Percentiles rank a stretch among this genome's conserved stretches.
Conservation (phyloP, 2,797 vertebrate species). For the Setipinna tenuifilis region DNA sequence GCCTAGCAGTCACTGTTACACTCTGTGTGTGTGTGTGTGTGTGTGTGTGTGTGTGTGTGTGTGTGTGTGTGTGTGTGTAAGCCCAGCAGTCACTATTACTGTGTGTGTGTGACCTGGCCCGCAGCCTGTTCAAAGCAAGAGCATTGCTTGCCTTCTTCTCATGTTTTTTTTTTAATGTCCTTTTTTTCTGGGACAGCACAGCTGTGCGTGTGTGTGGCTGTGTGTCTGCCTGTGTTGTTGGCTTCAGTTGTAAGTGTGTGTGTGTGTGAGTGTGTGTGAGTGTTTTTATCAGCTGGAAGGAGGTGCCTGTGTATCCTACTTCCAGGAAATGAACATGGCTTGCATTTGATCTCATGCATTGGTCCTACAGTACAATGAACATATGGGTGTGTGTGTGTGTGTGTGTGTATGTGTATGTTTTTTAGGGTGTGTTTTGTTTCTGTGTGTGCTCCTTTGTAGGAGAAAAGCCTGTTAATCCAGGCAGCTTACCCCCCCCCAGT, state of each 20-base stretch:
- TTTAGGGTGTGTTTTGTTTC: neutral
- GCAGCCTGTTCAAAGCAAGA: neutral
- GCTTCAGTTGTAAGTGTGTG: neutral
- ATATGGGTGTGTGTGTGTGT: neutral
- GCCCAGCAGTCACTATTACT: too few species aligned
- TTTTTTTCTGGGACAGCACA: conserved; percentile 7
- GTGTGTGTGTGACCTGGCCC: neutral
- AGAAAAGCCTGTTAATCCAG: conserved; percentile 19
- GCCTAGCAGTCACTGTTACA: too few species aligned
- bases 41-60: too few species aligned
- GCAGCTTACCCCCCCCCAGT: neutral
- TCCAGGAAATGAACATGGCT: conserved; percentile 21
- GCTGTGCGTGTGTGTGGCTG: neutral
- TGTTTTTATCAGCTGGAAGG: neutral
- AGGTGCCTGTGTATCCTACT: conserved; percentile 6
- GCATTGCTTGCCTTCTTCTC: neutral
- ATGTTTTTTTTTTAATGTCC: neutral
- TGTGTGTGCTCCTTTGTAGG: too few species aligned
- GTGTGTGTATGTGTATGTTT: neutral
- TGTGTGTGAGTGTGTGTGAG: neutral
- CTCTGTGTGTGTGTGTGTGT: too few species aligned
- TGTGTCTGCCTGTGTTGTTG: neutral
- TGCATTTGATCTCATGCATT: conserved; percentile 8
- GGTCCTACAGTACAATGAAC: neutral
- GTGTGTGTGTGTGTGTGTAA: neutral